Evolutionary conservation across 1,140 invertebrate species (phyloP), one percentile per base, ranked within the genome.

Genomic region (Drosophila grimshawi): DNA sequence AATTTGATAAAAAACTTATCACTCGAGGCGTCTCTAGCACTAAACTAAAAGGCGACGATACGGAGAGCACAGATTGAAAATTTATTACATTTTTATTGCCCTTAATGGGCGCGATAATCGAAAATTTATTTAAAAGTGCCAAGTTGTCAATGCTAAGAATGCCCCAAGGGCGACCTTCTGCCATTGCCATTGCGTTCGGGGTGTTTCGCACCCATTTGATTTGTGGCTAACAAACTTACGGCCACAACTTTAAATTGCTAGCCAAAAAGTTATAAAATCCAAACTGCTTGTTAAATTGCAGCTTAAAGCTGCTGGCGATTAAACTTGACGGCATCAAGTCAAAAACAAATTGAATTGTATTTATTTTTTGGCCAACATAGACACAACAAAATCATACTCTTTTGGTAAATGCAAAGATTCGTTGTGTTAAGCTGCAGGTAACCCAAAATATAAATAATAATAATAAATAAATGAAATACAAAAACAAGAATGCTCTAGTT

Each of bases 31-130:
- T 51, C 55, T 55, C 56, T 45, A 51, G 48, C 46, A 60, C 72
- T 75, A 52, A 51, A 51, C 57, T 56, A 52, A 27, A 30, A 43
- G 55, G 52, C 64, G 33, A 35, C 53, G 39, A 41, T 8, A 11
- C 45, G 43, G 19, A 35, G 30, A 66, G 41, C 73, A 79, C 68
- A 86, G 86, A 90, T 90, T 86, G 88, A 91, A 90, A 90, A 90
- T 90, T 86, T 90, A 90, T 86, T 90, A 80, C 75, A 85, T 86
- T 91, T 91, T 91, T 91, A 91, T 91, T 90, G 82, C 88, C 82
- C 39, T 79, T 85, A 91, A 80, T 86, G 88, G 77, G 60, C 68
- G 78, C 83, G 88, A 91, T 91, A 91, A 91, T 91, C 88, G 88
- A 90, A 90, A 91, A 85, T 91, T 91, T 88, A 91, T 90, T 90